Conservation (phyloP, 2,113 vertebrate species). For the Cyprinodon brontotheroides region DNA sequence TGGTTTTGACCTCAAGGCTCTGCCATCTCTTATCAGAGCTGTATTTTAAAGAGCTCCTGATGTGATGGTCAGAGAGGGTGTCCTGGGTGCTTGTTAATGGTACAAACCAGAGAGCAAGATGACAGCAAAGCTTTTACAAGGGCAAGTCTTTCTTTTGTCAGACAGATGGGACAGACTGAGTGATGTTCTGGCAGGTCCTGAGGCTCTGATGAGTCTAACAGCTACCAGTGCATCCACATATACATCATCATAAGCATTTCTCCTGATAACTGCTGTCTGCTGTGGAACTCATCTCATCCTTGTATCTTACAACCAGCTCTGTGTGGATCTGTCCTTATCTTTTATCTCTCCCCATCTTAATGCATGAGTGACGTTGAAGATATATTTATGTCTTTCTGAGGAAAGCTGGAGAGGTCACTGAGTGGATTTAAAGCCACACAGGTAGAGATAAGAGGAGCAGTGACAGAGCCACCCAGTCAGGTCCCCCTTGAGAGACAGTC, state of each 20-base stretch:
- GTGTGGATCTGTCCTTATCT: constrained; percentile 11
- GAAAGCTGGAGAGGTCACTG: constrained; percentile 33
- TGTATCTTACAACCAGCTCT: constrained; percentile 23
- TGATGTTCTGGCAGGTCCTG: constrained; percentile 47
- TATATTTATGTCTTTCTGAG: constrained; percentile 24
- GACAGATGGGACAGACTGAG: constrained; percentile 52
- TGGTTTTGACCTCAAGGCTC: constrained; percentile 54
- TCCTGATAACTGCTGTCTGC: constrained; percentile 17
- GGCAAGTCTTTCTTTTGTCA: constrained; percentile 56
- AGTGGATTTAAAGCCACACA: constrained; percentile 14
- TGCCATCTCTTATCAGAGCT: constrained; percentile 40
- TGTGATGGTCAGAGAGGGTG: constrained; percentile 43
- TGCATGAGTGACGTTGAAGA: constrained; percentile 26
- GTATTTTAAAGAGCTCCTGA: constrained; percentile 41
- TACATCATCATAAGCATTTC: constrained; percentile 15
- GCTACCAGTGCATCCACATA: constrained; percentile 18
- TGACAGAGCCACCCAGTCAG: constrained; percentile 39
- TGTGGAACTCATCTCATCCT: constrained; percentile 12
- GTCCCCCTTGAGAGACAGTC: constrained; percentile 22
- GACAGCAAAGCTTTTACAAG: constrained; percentile 40
- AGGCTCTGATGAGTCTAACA: constrained; percentile 43
- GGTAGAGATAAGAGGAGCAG: constrained; percentile 31
- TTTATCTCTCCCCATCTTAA: constrained; percentile 32
- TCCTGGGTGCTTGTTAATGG: constrained; percentile 51
- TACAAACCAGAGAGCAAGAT: constrained; percentile 39